A percentile compares a stretch with the other conserved stretches of the same genome.
Evolutionary conservation across 1,140 invertebrate genomes (phyloP).

Genomic region (Drosophila tsacasi): DNA sequence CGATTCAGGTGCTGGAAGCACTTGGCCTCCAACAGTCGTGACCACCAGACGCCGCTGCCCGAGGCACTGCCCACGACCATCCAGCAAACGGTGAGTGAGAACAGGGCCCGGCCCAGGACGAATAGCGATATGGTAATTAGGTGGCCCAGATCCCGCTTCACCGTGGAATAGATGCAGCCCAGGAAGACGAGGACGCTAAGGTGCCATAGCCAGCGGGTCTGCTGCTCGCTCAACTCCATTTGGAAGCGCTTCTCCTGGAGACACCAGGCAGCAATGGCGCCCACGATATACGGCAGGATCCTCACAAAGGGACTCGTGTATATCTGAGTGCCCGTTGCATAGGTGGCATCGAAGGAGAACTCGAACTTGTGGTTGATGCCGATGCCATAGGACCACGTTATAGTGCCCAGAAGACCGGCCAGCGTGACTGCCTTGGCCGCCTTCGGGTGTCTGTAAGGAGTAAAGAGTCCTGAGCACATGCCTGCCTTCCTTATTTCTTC

Average conservation of each 20-base stretch:
- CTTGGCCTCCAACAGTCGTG: constrained; percentile 71
- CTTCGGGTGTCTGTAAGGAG: constrained; percentile 52
- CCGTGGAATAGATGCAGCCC: constrained; percentile 69
- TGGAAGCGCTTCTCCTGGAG: constrained; percentile 49
- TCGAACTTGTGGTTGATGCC: constrained; percentile 67
- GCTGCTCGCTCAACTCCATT: constrained; percentile 53
- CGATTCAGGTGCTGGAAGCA: constrained; percentile 82
- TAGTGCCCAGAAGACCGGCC: constrained; percentile 47
- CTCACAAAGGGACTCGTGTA: constrained; percentile 82
- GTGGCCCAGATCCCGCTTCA: constrained; percentile 73
- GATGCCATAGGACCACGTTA: constrained; percentile 66
- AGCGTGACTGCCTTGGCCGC: constrained; percentile 47
- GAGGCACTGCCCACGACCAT: constrained; percentile 81
- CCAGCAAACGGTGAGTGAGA: constrained; percentile 74
- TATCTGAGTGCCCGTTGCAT: constrained; percentile 71
- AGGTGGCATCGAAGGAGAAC: constrained; percentile 76
- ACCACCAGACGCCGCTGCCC: constrained; percentile 75
- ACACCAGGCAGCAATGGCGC: constrained; percentile 72
- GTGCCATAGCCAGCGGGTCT: constrained; percentile 69
- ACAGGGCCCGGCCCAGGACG: constrained; percentile 64
- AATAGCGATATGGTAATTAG: constrained; percentile 64
- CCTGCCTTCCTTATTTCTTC: too few species aligned
- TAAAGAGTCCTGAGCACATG: neutral
- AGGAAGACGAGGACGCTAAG: constrained; percentile 61
- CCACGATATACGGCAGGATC: constrained; percentile 76